Conservation (phyloP, 2,113 vertebrate species). For the Galemys pyrenaicus region DNA sequence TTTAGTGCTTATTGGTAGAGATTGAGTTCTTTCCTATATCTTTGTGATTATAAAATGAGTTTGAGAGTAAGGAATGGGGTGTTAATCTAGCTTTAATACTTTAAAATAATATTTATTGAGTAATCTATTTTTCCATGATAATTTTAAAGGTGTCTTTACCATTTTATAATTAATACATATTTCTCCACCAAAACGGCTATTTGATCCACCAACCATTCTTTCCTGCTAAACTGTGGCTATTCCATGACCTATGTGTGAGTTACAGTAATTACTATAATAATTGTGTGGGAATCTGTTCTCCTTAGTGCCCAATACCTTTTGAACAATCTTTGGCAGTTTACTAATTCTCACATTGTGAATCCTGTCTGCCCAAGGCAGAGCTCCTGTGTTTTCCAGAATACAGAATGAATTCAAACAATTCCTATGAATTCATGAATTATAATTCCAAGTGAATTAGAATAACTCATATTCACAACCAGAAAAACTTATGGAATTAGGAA, state of each 20-base stretch:
- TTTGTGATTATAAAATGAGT: conserved; percentile 10
- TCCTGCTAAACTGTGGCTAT: background rate
- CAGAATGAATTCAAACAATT: background rate
- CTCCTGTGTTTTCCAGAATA: background rate
- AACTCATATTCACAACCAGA: background rate
- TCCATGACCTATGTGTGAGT: background rate
- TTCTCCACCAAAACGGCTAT: background rate
- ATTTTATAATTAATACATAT: background rate
- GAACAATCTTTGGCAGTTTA: background rate
- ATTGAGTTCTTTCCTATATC: conserved; percentile 24
- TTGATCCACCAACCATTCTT: background rate
- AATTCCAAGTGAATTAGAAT: background rate
- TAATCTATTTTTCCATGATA: background rate
- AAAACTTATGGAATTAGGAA: background rate
- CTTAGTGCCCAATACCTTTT: background rate
- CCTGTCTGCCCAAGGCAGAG: background rate
- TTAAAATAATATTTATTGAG: conserved; percentile 6
- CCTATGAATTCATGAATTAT: background rate
- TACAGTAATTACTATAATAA: background rate
- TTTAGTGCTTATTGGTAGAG: background rate
- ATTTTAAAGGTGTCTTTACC: background rate
- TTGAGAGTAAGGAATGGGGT: background rate
- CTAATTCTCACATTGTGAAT: background rate
- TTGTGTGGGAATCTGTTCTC: background rate
- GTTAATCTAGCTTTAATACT: background rate